A percentile compares a stretch with the other conserved stretches of the same genome.
Evolutionary conservation across 1,140 invertebrate species (phyloP).

Genomic region (Psilanteris sp.): DNA sequence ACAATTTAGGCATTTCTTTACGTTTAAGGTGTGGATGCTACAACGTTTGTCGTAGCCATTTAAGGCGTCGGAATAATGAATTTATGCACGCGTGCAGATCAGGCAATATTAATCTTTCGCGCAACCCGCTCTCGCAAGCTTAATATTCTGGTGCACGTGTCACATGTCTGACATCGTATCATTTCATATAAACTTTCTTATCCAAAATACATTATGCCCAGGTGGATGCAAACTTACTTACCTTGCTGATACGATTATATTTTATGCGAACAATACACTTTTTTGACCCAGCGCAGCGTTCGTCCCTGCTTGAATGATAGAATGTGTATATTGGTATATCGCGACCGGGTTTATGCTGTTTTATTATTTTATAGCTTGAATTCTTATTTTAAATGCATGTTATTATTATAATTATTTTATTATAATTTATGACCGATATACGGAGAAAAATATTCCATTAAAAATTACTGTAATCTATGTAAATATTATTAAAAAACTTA

Average conservation of each 20-base stretch:
- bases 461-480: too few species aligned
- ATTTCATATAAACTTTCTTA: slow-evolving; percentile 50
- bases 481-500: too few species aligned
- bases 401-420: too few species aligned
- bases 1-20: slow-evolving; percentile 7
- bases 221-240: slow-evolving; percentile 22
- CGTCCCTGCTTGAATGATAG: slow-evolving; percentile 6
- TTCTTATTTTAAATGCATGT: too few species aligned
- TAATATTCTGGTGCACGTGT: slow-evolving; percentile 45
- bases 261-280: not conserved
- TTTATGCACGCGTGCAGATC: slow-evolving; percentile 20
- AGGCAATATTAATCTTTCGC: slow-evolving; percentile 37
- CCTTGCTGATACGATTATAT: slow-evolving; percentile 31
- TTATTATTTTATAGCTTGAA: too few species aligned
- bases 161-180: slow-evolving; percentile 33
- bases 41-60: slow-evolving; percentile 12
- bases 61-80: slow-evolving; percentile 35
- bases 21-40: too few species aligned
- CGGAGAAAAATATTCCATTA: too few species aligned
- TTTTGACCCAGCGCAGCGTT: not conserved
- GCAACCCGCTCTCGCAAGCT: slow-evolving; percentile 9
- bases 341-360: too few species aligned
- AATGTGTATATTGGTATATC: too few species aligned
- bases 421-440: too few species aligned
- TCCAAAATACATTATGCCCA: slow-evolving; percentile 34